A percentile compares a stretch with the other conserved stretches of the same genome.
These are phyloP conservation scores for Toxotes jaculatrix DNA, from an alignment of 2,113 vertebrate genomes.

Conservation along the genomic window DNA sequence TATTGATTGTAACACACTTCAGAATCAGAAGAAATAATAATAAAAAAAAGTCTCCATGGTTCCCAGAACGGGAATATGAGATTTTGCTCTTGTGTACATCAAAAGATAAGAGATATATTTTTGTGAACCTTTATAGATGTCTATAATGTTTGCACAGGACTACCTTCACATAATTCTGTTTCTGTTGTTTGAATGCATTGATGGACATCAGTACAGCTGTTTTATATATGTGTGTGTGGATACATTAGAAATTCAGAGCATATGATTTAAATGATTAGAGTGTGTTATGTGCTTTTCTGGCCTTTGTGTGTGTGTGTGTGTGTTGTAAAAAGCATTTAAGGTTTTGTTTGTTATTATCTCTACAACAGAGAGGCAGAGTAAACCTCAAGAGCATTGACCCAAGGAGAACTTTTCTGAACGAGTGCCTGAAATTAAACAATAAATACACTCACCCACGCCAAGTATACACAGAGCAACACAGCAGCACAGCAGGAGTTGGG, in stretches of 20 bases:
- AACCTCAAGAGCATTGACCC: background rate
- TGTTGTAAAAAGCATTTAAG: background rate
- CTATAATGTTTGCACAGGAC: background rate
- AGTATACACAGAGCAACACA: background rate
- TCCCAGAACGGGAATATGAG: constrained; percentile 2
- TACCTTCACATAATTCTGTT: background rate
- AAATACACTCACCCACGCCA: background rate
- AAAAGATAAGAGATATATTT: background rate
- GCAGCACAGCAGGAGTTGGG: background rate
- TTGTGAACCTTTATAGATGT: background rate
- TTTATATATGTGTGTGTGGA: background rate
- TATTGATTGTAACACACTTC: constrained; percentile 50
- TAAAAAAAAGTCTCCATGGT: background rate
- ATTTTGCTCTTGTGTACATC: background rate
- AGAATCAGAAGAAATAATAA: constrained; percentile 41
- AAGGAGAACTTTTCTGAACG: background rate
- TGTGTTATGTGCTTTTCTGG: background rate
- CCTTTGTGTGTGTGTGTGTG: background rate
- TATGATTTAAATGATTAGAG: background rate
- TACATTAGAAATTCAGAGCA: constrained; percentile 6
- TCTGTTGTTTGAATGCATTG: background rate
- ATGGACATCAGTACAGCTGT: no score
- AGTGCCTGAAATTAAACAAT: constrained; percentile 13
- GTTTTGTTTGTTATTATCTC: background rate
- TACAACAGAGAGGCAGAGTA: constrained; percentile 5